phyloP scores from a whole-genome alignment of 2,113 vertebrate species.

The Leucosticte australis region DNA sequence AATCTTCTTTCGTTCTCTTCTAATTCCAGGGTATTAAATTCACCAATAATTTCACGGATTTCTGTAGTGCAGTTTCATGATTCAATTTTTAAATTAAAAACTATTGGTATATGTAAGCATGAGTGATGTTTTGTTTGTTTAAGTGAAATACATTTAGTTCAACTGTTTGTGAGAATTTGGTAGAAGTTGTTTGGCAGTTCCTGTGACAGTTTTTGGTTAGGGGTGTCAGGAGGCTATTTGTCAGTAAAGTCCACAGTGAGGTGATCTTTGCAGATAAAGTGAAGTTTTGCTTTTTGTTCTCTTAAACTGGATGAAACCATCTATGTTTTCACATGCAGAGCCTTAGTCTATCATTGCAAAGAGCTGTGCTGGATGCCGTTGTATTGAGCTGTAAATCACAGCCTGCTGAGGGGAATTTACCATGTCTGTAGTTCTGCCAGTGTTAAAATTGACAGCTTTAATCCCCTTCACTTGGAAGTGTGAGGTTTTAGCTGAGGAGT shows the following conservation, averaged over 20 bases:
- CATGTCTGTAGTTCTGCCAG: background rate
- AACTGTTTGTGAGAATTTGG: background rate
- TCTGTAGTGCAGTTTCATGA: background rate
- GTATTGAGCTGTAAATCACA: background rate
- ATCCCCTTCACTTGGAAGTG: background rate
- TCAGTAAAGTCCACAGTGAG: background rate
- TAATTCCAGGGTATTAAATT: background rate
- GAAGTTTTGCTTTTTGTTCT: background rate
- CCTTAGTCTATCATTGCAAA: background rate
- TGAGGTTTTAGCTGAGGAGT: background rate
- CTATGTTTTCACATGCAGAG: background rate
- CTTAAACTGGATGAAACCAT: background rate
- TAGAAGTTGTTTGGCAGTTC: background rate
- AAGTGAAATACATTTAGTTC: background rate
- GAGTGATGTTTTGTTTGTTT: background rate
- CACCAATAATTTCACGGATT: fast-evolving
- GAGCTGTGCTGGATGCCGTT: background rate
- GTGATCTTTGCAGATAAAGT: background rate
- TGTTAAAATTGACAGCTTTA: background rate
- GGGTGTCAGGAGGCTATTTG: background rate
- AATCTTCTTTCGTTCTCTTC: background rate
- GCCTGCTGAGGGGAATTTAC: background rate
- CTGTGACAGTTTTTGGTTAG: background rate
- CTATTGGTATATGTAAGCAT: background rate
- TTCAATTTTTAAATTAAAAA: background rate